Evolutionary conservation across 1,140 invertebrate species (phyloP).

Genomic region (Ooceraea biroi): DNA sequence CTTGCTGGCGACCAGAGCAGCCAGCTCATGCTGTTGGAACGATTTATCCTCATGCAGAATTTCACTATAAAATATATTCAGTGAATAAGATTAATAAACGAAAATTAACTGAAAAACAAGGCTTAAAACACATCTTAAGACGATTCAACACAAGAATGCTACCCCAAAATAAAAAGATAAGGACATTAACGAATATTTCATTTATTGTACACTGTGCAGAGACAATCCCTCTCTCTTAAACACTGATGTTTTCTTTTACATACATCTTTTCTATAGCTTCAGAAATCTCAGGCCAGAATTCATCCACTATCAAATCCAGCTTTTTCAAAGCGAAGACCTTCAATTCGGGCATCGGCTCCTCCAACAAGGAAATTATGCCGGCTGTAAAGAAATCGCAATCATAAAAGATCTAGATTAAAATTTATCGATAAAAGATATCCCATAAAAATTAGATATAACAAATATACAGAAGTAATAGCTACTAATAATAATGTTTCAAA

Average conservation of each 20-base stretch:
- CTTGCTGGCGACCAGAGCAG: constrained; percentile 98
- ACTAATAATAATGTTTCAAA: not conserved
- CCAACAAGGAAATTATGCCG: constrained; percentile 97
- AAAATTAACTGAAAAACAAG: not conserved
- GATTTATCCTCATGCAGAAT: constrained; percentile 96
- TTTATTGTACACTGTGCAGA: not conserved
- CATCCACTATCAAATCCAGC: constrained; percentile 97
- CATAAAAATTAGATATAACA: constrained; percentile 15
- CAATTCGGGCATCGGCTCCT: constrained; percentile 96
- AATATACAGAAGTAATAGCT: not conserved
- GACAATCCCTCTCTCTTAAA: not conserved
- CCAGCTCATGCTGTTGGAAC: constrained; percentile 96
- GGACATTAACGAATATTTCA: constrained; percentile 30
- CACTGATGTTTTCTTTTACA: constrained; percentile 73
- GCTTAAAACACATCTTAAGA: no score
- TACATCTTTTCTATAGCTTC: constrained; percentile 99
- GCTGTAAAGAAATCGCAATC: constrained; percentile 87
- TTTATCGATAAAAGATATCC: not conserved
- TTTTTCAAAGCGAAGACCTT: constrained; percentile 97
- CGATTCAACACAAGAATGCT: no score
- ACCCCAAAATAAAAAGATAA: constrained; percentile 28
- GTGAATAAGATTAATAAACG: constrained; percentile 2
- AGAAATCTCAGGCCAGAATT: constrained; percentile 99
- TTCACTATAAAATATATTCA: constrained; percentile 88
- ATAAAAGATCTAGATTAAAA: not conserved